A percentile compares a stretch with the other conserved stretches of the same genome.
Conservation (phyloP, 2,797 vertebrate genomes). For the Gadopsis bispinosus region DNA sequence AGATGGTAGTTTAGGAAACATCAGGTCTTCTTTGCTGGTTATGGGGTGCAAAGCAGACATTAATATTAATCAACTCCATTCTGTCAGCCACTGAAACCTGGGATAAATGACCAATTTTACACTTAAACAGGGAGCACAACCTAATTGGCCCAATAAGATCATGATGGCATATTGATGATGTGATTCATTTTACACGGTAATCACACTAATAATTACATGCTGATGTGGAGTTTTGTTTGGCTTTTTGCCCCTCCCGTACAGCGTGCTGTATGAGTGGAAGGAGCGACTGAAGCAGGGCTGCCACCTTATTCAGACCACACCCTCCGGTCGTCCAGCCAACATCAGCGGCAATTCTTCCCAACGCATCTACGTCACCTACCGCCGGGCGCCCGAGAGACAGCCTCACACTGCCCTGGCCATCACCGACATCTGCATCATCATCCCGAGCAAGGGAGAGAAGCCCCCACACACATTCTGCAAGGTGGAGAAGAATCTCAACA, state of each 20-base stretch:
- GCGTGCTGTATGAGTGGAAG: constrained; percentile 96
- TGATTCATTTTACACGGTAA: background rate
- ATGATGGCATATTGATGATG: constrained; percentile 6
- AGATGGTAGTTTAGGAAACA: background rate
- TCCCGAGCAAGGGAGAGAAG: constrained; percentile 93
- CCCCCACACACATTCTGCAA: constrained; percentile 96
- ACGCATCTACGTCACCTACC: constrained; percentile 91
- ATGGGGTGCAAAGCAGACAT: constrained; percentile 21
- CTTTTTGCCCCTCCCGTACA: constrained; percentile 58
- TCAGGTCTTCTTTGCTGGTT: constrained; percentile 9
- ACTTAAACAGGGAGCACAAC: constrained; percentile 22
- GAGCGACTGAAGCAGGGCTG: constrained; percentile 94
- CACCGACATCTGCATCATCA: constrained; percentile 95
- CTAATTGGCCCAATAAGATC: constrained; percentile 33
- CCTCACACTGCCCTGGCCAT: constrained; percentile 90
- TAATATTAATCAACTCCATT: constrained; percentile 25
- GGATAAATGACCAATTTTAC: constrained; percentile 20
- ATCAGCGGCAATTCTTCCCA: constrained; percentile 93
- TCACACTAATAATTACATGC: background rate
- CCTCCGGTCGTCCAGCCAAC: constrained; percentile 91
- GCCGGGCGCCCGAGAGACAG: constrained; percentile 90
- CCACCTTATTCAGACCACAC: constrained; percentile 92
- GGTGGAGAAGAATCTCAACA: constrained; percentile 95
- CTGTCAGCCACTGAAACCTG: constrained; percentile 23
- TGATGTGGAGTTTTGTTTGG: constrained; percentile 18